phyloP scores from a whole-genome alignment of 2,888 invertebrate genomes.

The Cheilosia grossa region DNA sequence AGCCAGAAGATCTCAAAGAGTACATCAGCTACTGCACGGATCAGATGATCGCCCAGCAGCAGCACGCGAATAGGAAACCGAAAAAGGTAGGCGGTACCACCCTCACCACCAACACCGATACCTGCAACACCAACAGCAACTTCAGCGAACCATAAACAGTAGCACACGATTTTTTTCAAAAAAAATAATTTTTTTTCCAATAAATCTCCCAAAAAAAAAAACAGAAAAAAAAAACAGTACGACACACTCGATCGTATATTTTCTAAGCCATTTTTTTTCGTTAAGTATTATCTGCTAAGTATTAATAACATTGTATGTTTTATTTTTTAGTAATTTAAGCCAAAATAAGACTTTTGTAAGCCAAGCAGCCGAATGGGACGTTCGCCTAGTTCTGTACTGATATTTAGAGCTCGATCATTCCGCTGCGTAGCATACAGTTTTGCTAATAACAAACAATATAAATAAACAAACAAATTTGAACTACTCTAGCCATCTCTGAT shows the following conservation, averaged over 20 bases:
- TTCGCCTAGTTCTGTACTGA: not conserved
- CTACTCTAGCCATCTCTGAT: not conserved
- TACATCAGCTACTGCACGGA: conserved; percentile 58
- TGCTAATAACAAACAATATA: conserved; percentile 8
- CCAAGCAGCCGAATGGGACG: conserved; percentile 1
- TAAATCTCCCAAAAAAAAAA: conserved; percentile 50
- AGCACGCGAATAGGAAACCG: conserved; percentile 55
- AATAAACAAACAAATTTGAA: conserved; percentile 19
- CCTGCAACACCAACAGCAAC: conserved; percentile 52
- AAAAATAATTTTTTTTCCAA: not conserved
- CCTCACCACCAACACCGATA: conserved; percentile 45
- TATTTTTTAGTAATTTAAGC: conserved; percentile 21
- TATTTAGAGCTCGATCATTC: conserved; percentile 2
- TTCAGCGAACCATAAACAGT: conserved; percentile 79
- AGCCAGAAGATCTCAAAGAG: conserved; percentile 72
- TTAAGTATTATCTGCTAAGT: conserved; percentile 59
- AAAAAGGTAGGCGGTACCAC: conserved; percentile 77
- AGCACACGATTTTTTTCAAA: not conserved
- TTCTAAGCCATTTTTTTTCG: conserved; percentile 16
- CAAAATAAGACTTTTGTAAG: conserved; percentile 7
- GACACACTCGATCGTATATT: not conserved
- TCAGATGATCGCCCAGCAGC: conserved; percentile 75
- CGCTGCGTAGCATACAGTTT: conserved; percentile 5
- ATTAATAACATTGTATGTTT: conserved; percentile 50
- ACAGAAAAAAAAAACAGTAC: not conserved